Percentiles rank a stretch among this genome's conserved stretches.
phyloP scores from a whole-genome alignment of 2,888 invertebrate genomes.

The Chaitophorus viminalis region DNA sequence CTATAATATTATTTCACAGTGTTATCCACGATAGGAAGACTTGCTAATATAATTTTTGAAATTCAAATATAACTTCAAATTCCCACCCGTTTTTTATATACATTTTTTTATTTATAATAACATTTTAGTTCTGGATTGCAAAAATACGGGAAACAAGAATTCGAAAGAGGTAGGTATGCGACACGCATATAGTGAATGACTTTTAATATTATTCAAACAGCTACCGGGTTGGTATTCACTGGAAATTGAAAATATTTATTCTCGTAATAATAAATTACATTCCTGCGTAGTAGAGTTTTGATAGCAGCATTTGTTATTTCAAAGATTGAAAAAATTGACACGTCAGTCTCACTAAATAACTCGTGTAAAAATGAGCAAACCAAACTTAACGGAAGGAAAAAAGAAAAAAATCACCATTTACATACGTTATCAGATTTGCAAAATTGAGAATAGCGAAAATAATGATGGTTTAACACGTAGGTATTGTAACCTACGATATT shows the following conservation, averaged over 20 bases:
- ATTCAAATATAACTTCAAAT: no score
- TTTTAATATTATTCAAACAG: not conserved
- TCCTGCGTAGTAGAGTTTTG: not conserved
- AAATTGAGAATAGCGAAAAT: no score
- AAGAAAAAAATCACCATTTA: not conserved
- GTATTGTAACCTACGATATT: no score
- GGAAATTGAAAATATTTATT: not conserved
- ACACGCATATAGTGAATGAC: not conserved
- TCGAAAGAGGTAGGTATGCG: not conserved
- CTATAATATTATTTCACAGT: no score
- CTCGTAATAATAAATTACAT: slow-evolving; percentile 11
- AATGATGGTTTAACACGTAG: not conserved
- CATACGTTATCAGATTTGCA: not conserved
- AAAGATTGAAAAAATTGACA: not conserved
- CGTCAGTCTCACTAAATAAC: slow-evolving; percentile 4
- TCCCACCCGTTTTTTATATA: not conserved
- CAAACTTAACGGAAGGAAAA: not conserved
- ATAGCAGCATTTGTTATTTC: not conserved
- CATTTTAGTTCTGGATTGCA: not conserved
- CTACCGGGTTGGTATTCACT: not conserved
- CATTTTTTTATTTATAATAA: not conserved
- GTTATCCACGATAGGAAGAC: no score
- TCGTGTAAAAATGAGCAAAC: not conserved
- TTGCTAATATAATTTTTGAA: no score
- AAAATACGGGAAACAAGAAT: not conserved